Percentiles rank a stretch among this genome's conserved stretches.
Evolutionary conservation across 2,113 vertebrate genomes (phyloP).

Genomic region (Melanerpes formicivorus): DNA sequence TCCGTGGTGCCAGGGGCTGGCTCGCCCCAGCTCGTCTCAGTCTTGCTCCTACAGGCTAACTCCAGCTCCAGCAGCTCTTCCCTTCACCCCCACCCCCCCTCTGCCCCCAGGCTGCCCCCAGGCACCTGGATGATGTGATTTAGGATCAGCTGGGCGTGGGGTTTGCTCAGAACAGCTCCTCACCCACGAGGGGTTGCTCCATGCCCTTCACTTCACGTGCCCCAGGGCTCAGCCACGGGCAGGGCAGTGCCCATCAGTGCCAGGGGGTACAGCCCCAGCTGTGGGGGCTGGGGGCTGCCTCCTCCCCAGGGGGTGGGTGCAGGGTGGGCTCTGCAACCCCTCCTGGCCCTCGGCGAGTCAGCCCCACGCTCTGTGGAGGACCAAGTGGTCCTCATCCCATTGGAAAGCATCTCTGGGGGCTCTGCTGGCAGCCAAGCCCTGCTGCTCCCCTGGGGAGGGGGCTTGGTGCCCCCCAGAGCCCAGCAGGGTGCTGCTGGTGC

Average conservation of each 20-base stretch:
- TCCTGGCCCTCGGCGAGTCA: neutral
- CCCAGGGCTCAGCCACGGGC: accelerated
- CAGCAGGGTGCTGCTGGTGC: accelerated
- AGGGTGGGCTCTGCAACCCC: accelerated
- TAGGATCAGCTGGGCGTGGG: neutral
- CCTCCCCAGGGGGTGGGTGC: accelerated
- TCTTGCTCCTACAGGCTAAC: neutral
- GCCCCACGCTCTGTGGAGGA: accelerated
- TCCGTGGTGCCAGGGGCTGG: neutral
- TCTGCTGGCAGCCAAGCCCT: neutral
- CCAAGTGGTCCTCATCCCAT: neutral
- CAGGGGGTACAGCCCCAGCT: neutral
- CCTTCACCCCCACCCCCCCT: neutral
- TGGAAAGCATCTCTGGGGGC: neutral
- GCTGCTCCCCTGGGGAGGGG: accelerated
- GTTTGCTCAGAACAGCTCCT: neutral
- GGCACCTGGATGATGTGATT: neutral
- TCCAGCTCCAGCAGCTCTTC: neutral
- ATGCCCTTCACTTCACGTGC: neutral
- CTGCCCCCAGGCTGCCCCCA: neutral
- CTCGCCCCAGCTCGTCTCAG: neutral
- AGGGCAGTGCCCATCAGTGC: accelerated
- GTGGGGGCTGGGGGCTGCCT: neutral
- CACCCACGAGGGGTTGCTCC: neutral
- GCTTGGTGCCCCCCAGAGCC: neutral